Conservation (phyloP, 1,140 invertebrate species). For the Leptopilina boulardi region DNA sequence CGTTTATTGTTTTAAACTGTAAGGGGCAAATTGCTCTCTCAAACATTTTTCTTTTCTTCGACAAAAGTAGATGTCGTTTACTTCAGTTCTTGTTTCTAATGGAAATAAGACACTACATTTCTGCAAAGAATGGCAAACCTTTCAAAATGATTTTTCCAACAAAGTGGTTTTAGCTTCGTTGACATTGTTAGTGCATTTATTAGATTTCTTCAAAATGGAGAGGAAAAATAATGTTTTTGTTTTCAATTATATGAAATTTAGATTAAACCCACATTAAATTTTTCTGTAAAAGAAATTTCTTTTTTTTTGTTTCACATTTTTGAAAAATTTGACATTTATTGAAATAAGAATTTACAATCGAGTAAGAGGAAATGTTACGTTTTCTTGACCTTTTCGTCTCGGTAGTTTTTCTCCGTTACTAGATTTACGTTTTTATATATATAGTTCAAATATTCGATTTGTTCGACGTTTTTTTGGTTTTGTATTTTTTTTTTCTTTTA, state of each 20-base stretch:
- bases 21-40: conserved; percentile 52
- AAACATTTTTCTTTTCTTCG: conserved; percentile 42
- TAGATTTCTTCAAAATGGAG: no score
- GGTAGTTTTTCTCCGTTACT: not conserved
- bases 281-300: no score
- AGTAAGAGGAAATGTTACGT: not conserved
- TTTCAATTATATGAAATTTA: no score
- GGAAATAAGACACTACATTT: not conserved
- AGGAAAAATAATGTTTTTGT: no score
- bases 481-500: not conserved
- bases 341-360: not conserved
- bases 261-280: no score
- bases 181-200: no score
- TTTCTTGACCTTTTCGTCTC: conserved; percentile 6
- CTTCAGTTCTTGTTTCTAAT: conserved; percentile 15
- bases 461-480: not conserved
- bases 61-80: conserved; percentile 10
- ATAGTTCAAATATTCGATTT: conserved; percentile 23
- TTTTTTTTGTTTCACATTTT: no score
- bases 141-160: not conserved
- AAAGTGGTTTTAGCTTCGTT: not conserved
- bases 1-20: conserved; percentile 56
- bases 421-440: not conserved
- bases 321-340: not conserved
- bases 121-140: not conserved